Conservation (phyloP, 2,113 vertebrate species). For the Columba janthina region DNA sequence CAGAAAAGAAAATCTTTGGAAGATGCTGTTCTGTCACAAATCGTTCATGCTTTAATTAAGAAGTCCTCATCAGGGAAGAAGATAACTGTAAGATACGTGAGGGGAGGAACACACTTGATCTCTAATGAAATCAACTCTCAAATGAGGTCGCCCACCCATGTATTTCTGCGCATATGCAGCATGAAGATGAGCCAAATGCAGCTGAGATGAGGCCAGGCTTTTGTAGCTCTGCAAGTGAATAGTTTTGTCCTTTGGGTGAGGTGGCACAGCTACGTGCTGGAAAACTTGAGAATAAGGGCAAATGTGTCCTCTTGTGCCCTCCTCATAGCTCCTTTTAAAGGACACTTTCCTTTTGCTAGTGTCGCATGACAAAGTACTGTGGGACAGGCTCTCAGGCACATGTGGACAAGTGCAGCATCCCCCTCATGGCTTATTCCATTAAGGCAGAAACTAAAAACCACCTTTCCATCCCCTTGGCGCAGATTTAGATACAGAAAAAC, state of each 20-base stretch:
- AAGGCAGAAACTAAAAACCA: neutral
- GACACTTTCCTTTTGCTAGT: neutral
- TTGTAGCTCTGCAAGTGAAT: neutral
- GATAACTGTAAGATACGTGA: neutral
- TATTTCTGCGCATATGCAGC: neutral
- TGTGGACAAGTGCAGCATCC: neutral
- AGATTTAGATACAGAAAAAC: neutral
- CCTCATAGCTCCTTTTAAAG: neutral
- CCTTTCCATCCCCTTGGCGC: neutral
- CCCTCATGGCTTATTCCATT: neutral
- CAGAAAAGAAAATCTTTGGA: neutral
- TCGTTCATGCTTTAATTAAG: slow-evolving; percentile 48
- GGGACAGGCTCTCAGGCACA: neutral
- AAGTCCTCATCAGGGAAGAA: slow-evolving; percentile 11
- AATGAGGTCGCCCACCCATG: slow-evolving; percentile 49
- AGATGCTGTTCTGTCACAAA: neutral
- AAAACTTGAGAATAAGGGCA: neutral
- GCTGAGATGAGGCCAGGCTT: neutral
- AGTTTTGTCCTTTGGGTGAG: neutral
- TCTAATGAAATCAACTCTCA: slow-evolving; percentile 44
- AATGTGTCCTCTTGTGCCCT: neutral
- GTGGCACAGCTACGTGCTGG: neutral
- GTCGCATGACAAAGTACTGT: neutral
- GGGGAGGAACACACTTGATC: slow-evolving; percentile 27
- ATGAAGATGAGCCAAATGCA: neutral